Base-by-base conservation (phyloP, 1,140 invertebrate genomes). In the Panagrolaimus sp. region DNA sequence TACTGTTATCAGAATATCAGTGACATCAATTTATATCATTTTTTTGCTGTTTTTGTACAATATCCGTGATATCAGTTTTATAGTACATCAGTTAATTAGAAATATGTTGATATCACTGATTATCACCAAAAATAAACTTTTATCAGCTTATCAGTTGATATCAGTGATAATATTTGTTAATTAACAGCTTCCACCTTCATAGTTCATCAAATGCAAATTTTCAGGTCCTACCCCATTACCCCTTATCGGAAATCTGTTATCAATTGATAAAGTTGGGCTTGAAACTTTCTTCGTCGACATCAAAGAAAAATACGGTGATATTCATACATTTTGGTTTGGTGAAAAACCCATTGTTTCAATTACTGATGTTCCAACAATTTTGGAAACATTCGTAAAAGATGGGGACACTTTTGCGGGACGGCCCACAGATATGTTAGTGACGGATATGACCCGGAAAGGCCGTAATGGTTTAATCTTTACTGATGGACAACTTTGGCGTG, bases 401-500 rank as follows among this genome's bases (percentile, higher is more conserved):
- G 52, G 52, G 0, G 52, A 58, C 2, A 58, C 52, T 4, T 58
- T 26, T 28, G 28, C 52, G 3, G 52, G 52, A 0, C 52, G 52
- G 17, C 52, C 21, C 17, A 26, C 28, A 12, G 52, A 21, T 6
- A 21, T 26, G 14, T 10, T 26, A 17, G 4, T 58, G 0, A 58
- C 28, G 15, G 52, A 58, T 10, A 58, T 58, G 10, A n/a, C 28
- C 0, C 21, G 28, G 5, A n/a, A 58, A 1, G 52, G 52, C 21
- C 21, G 21, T 58, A 58, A 21, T 44, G 77, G 75, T n/a, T 12
- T 77, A 14, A 67, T 79, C 24, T 55, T 64, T 14, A 79, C 69
- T 4, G 76, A 79, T 26, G 77, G 77, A 15, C 73, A 62, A 1
- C 17, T 75, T 6, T 77, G 75, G 75, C 38, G 69, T 17, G 75